Conservation (phyloP, 2,113 vertebrate genomes). For the Ictidomys tridecemlineatus region DNA sequence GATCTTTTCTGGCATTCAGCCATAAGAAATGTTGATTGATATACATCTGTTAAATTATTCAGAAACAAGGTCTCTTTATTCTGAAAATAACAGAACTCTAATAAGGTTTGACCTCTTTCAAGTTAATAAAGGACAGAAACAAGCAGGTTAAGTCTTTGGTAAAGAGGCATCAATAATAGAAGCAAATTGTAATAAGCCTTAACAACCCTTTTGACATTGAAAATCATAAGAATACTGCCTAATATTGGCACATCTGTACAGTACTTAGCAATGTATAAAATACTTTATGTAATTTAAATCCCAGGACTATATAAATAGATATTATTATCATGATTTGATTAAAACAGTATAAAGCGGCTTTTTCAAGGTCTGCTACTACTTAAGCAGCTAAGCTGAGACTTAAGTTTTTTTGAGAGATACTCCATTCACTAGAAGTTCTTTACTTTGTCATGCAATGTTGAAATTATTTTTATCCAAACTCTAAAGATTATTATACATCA, state of each 20-base stretch:
- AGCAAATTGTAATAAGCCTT: neutral
- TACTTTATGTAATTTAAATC: neutral
- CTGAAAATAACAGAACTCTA: neutral
- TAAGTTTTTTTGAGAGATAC: conserved; percentile 16
- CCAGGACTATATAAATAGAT: neutral
- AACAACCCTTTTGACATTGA: too few species aligned
- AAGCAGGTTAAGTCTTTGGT: neutral
- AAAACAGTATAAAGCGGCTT: neutral
- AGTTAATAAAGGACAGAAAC: neutral
- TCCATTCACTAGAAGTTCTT: neutral
- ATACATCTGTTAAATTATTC: too few species aligned
- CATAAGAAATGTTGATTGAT: too few species aligned
- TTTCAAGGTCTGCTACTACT: neutral
- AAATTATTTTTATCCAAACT: conserved; percentile 11
- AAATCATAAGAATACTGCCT: neutral
- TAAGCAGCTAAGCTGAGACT: neutral
- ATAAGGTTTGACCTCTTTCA: neutral
- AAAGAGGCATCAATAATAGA: neutral
- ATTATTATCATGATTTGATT: conserved; percentile 32
- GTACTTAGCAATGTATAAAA: neutral
- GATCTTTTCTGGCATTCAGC: too few species aligned
- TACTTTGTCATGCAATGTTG: neutral
- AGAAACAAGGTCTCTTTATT: too few species aligned
- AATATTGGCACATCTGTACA: neutral
- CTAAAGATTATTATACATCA: neutral